These are phyloP conservation scores for Anthoscopus minutus DNA, from an alignment of 2,113 vertebrate species.

Conservation along the genomic window DNA sequence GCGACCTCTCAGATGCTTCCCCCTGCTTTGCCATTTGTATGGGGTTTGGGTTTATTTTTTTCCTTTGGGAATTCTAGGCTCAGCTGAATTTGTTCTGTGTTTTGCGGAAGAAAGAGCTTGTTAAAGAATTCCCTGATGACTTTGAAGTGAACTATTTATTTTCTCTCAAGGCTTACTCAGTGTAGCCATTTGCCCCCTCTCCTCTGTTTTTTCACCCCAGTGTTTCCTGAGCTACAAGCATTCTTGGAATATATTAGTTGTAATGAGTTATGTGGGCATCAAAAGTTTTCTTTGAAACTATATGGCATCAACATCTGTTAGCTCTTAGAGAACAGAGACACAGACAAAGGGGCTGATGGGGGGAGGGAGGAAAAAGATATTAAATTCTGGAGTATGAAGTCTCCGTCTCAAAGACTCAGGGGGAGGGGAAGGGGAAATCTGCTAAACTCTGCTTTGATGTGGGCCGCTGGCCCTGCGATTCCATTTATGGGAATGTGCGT, in stretches of 20 bases:
- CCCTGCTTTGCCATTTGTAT: background rate
- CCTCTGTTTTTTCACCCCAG: slow-evolving; percentile 38
- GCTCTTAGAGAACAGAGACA: slow-evolving; percentile 72
- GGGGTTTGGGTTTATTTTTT: slow-evolving; percentile 21
- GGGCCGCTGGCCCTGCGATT: slow-evolving; percentile 43
- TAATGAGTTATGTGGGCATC: slow-evolving; percentile 65
- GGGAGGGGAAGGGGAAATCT: slow-evolving; percentile 65
- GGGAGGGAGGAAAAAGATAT: slow-evolving; percentile 54
- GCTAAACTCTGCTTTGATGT: slow-evolving; percentile 72
- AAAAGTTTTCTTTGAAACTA: slow-evolving; percentile 71
- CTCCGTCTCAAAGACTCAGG: slow-evolving; percentile 54
- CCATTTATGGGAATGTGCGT: slow-evolving; percentile 68
- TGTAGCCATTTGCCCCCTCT: slow-evolving; percentile 34
- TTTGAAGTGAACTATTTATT: slow-evolving; percentile 59
- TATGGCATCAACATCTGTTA: slow-evolving; percentile 76
- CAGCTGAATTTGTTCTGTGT: slow-evolving; percentile 20
- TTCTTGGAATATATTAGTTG: slow-evolving; percentile 67
- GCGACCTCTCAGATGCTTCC: background rate
- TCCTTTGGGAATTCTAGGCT: slow-evolving; percentile 13
- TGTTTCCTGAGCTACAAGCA: slow-evolving; percentile 53
- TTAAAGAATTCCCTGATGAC: slow-evolving; percentile 55
- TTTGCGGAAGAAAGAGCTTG: slow-evolving; percentile 39
- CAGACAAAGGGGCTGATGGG: slow-evolving; percentile 65
- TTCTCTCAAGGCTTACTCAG: slow-evolving; percentile 47
- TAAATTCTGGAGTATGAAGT: slow-evolving; percentile 65